phyloP scores from a whole-genome alignment of 2,797 vertebrate genomes.

The Furcifer pardalis region DNA sequence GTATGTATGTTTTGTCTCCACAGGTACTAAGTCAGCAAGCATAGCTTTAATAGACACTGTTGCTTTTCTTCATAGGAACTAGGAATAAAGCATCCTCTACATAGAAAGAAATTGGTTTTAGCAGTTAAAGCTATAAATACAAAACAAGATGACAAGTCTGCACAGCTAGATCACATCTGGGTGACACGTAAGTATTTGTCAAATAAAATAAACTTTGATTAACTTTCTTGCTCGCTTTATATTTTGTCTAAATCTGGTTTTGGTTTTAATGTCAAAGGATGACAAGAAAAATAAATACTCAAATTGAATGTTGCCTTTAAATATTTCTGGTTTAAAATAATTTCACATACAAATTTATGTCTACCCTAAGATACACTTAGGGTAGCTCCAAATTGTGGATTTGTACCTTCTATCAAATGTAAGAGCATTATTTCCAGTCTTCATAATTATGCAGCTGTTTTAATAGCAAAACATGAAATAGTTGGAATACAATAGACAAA shows the following conservation, averaged over 20 bases:
- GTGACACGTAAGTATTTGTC: slow-evolving; percentile 88
- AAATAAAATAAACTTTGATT: background rate
- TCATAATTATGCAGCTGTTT: background rate
- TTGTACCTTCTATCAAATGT: fast-evolving
- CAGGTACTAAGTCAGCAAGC: background rate
- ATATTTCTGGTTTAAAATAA: background rate
- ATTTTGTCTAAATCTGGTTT: background rate
- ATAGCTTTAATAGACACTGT: slow-evolving; percentile 19
- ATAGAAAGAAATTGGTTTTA: slow-evolving; percentile 95
- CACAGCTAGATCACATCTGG: slow-evolving; percentile 94
- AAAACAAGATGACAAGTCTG: slow-evolving; percentile 90
- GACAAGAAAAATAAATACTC: background rate
- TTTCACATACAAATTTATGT: background rate
- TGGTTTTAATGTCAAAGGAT: background rate
- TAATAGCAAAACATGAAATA: background rate
- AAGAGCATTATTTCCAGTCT: background rate
- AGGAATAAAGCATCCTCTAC: slow-evolving; percentile 93
- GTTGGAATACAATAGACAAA: background rate
- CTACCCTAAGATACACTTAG: background rate
- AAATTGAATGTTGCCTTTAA: background rate
- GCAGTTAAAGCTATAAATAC: slow-evolving; percentile 88
- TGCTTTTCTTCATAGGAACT: slow-evolving; percentile 83
- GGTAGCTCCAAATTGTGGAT: background rate
- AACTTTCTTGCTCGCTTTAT: background rate
- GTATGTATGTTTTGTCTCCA: background rate